Conservation (phyloP, 37 sponge, comb jelly and placozoan species). For the Crambe crambe region DNA sequence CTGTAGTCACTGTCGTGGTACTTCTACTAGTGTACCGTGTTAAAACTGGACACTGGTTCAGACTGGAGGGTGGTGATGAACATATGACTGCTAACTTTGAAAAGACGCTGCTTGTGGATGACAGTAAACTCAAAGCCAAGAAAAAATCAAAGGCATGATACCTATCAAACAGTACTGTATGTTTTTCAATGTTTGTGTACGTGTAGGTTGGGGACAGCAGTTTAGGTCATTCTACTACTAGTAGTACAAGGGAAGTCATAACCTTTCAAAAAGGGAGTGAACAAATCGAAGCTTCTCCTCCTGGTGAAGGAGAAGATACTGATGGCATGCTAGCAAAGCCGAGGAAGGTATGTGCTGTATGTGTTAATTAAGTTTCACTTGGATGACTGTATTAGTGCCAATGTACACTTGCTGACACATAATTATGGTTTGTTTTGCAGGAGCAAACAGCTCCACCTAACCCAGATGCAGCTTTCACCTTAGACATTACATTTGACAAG, state of each 20-base stretch:
- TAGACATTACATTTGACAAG: neutral
- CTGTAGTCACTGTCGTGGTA: neutral
- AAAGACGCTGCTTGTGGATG: neutral
- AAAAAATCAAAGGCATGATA: constrained; percentile 3
- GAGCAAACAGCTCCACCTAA: neutral
- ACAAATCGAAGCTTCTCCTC: neutral
- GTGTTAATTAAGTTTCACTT: too few species aligned
- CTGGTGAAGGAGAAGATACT: too few species aligned
- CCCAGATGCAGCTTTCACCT: neutral
- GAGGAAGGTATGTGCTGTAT: too few species aligned
- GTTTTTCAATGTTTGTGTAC: neutral
- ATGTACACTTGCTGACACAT: too few species aligned
- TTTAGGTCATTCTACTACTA: too few species aligned
- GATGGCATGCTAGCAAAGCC: too few species aligned
- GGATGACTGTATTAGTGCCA: too few species aligned
- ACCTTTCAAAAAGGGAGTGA: neutral
- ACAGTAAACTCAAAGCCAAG: neutral
- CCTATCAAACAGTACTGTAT: too few species aligned
- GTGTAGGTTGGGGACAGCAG: neutral
- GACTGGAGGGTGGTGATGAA: neutral
- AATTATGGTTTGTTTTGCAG: neutral
- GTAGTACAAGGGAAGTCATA: too few species aligned
- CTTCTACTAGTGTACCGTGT: neutral
- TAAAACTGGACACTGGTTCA: constrained; percentile 4
- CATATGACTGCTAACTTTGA: constrained; percentile 2